Evolutionary conservation across 2,888 invertebrate species (phyloP).

Genomic region (Penaeus monodon): DNA sequence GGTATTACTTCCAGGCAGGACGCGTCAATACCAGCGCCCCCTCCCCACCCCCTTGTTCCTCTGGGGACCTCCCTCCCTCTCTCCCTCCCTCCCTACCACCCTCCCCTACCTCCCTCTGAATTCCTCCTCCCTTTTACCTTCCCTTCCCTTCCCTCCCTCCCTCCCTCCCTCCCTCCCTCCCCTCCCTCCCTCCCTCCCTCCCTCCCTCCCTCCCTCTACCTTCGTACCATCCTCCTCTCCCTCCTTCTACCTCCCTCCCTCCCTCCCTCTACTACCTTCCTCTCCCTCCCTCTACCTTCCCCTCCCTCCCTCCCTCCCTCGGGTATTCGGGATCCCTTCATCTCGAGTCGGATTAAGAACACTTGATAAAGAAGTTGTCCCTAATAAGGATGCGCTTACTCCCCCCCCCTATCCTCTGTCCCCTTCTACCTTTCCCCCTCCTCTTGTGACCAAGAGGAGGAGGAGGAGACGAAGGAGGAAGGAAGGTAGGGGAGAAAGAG

Average conservation of each 20-base stretch:
- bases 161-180: neutral
- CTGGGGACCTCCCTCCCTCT: neutral
- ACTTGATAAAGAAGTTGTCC: too few relatives aligned
- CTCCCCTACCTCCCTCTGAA: neutral
- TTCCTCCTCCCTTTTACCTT: neutral
- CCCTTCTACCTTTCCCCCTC: too few relatives aligned
- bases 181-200: neutral
- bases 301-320: neutral
- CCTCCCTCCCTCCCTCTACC: neutral
- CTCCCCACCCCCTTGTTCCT: neutral
- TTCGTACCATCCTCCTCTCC: neutral
- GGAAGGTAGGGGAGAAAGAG: too few relatives aligned
- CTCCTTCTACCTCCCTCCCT: too few relatives aligned
- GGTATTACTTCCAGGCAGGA: too few relatives aligned
- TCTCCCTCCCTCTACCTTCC: neutral
- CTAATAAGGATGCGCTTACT: too few relatives aligned
- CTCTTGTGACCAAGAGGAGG: too few relatives aligned
- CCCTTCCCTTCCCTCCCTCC: neutral
- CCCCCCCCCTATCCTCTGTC: too few relatives aligned
- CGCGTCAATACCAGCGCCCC: neutral
- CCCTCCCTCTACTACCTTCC: neutral
- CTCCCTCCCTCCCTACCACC: neutral
- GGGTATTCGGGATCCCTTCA: neutral
- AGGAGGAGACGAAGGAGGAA: too few relatives aligned
- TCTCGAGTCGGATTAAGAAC: too few relatives aligned